Base-by-base conservation (phyloP, 2,888 invertebrate genomes). In the Aleiodes leptofemur region DNA sequence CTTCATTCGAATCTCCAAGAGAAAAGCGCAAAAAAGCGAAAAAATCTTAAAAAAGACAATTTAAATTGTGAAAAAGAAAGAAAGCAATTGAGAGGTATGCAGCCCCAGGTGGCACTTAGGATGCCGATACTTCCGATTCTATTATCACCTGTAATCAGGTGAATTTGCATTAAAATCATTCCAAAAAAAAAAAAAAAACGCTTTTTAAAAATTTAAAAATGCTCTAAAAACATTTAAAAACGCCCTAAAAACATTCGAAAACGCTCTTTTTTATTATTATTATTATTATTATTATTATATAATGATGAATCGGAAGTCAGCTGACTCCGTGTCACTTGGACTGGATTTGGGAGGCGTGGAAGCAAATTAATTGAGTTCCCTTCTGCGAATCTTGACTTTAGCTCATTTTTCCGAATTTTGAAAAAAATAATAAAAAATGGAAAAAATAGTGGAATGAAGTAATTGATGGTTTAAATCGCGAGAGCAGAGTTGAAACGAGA, bases 311-410 rank as follows among this genome's bases (percentile, higher is more conserved):
- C 85, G 85, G 86, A 86, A 83, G 84, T 86, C 83, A 83, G 84
- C 86, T 88, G 87, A 88, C 88, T 89, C 89, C 89, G 89, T 89
- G 88, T 89, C 86, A 87, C 84, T 86, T 88, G 87, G 89, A 89
- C 88, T 70, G 89, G 89, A 84, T 87, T 84, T 80, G 78, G 76
- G 64, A 29, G 83, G 83, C 80, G 84, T 82, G 87, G 84, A 87
- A 84, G 87, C 83, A 81, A 82, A 81, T 76, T 76, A 72, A 79
- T 56, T 72, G 59, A 69, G 53, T 76, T 74, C 59, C 69, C 64
- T 76, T 71, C 66, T 3, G 61, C 73, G 57, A 76, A 76, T 73
- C 72, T 68, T 5, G 57, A 73, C 73, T 74, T 69, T 76, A 73
- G 66, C 69, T 78, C 68, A 48, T 16, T 74, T 73, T 61, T 69